Conservation (phyloP, 2,113 vertebrate genomes). For the Naja naja region DNA sequence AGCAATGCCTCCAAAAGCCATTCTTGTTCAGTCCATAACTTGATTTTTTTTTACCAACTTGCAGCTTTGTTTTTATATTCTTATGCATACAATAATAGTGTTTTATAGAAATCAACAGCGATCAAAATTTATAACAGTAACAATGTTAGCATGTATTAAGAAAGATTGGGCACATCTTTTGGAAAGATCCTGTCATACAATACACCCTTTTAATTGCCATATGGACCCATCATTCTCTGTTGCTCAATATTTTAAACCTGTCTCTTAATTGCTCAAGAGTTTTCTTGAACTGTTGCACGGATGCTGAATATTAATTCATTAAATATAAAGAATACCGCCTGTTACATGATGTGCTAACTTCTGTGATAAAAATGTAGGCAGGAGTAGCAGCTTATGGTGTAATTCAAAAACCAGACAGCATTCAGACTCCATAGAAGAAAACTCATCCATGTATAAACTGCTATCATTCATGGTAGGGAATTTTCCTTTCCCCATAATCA, state of each 20-base stretch:
- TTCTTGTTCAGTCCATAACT: neutral
- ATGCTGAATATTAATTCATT: neutral
- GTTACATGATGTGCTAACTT: neutral
- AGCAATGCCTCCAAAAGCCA: neutral
- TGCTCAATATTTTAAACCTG: neutral
- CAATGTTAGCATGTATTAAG: neutral
- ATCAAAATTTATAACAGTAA: neutral
- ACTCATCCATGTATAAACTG: neutral
- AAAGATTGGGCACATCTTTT: neutral
- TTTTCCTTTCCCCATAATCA: constrained; percentile 56
- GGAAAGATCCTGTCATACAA: neutral
- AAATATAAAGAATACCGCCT: neutral
- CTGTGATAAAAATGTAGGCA: neutral
- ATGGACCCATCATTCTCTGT: neutral
- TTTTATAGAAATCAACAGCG: neutral
- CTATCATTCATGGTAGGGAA: neutral
- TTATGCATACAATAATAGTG: neutral
- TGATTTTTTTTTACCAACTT: neutral
- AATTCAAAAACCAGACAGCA: neutral
- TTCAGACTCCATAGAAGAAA: neutral
- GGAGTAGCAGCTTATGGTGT: neutral
- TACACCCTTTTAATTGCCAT: neutral
- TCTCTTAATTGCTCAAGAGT: neutral
- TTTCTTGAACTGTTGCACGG: neutral
- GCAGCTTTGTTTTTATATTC: neutral